These are phyloP conservation scores for Steinernema scapterisci DNA, from an alignment of 2,888 invertebrate genomes.

Conservation along the genomic window DNA sequence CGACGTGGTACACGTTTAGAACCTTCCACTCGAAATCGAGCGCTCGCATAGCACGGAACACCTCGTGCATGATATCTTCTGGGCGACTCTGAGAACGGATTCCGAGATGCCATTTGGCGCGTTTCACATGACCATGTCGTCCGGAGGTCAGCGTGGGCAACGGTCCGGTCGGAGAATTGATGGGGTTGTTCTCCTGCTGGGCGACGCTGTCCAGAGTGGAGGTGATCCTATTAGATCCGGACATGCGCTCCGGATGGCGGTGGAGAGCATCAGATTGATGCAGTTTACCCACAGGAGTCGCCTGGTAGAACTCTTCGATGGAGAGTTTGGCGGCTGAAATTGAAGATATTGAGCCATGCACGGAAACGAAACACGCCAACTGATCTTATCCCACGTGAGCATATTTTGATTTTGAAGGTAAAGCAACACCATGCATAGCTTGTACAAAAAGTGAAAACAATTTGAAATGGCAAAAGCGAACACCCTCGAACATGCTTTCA, in stretches of 20 bases:
- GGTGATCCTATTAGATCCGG: slow-evolving; percentile 44
- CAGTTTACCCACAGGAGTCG: slow-evolving; percentile 76
- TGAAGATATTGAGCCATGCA: background rate
- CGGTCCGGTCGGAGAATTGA: slow-evolving; percentile 28
- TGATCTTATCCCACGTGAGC: no score
- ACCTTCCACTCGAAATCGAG: slow-evolving; percentile 99
- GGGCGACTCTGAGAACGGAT: slow-evolving; percentile 98
- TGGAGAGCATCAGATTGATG: slow-evolving; percentile 61
- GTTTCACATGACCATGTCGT: slow-evolving; percentile 74
- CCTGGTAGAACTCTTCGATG: slow-evolving; percentile 84
- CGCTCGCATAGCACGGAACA: slow-evolving; percentile 97
- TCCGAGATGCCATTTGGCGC: slow-evolving; percentile 96
- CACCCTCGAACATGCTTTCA: no score
- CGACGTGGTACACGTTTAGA: slow-evolving; percentile 91
- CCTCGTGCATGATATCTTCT: slow-evolving; percentile 99
- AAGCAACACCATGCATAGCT: no score
- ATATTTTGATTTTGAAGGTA: no score
- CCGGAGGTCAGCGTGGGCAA: slow-evolving; percentile 27
- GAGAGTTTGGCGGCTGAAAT: slow-evolving; percentile 68
- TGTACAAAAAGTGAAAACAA: no score
- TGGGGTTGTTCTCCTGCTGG: slow-evolving; percentile 37
- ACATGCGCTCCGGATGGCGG: slow-evolving; percentile 71
- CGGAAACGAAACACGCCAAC: no score
- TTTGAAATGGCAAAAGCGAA: no score
- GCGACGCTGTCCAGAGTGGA: slow-evolving; percentile 32